Evolutionary conservation across 1,140 invertebrate species (phyloP), one percentile per base, ranked within the genome.

Genomic region (Anastatus disparis): DNA sequence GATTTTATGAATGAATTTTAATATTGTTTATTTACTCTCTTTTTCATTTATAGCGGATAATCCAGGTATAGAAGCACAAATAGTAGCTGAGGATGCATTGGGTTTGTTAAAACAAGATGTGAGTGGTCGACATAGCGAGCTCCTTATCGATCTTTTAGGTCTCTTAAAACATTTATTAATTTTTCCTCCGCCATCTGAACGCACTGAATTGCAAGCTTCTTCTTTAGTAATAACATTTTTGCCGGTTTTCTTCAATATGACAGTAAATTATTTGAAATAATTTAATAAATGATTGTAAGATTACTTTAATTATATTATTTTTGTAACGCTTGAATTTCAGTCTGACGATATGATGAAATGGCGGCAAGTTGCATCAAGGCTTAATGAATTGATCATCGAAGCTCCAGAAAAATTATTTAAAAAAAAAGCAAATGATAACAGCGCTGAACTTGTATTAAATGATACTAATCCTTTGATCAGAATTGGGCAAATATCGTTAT

Each of bases 191-290:
- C 79, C 83, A 2, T 81, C 84, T 1, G 84, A 87, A 71, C 71
- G 76, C 40, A 75, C 77, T 1, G 86, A 87, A 76, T 75, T 87
- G 27, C 79, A 79, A 35, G 85, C 85, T 10, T 84, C 82, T 24
- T 79, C 80, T 24, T 76, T 87, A 42, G 85, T 85, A 0, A 75
- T 85, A 8, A 80, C 78, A 17, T 82, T 87, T 77, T 74, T 87
- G 55, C 85, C 86, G 7, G 78, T 87, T 48, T 87, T 87, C 71
- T 87, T 87, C 70, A 79, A 81, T 55, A 70, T 87, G 26, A 79
- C 81, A 74, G 86, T 87, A 78, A 73, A 26, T 38, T 8, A 13
- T n/a, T 22, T 58, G n/a, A n/a, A n/a, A n/a, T n/a, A n/a, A n/a
- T n/a, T n/a, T n/a, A 40, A 40, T 6, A 40, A 40, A 15, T 55